Percentiles rank a stretch among this genome's conserved stretches.
Evolutionary conservation across 2,797 vertebrate genomes (phyloP).

Genomic region (Neopelma chrysocephalum): DNA sequence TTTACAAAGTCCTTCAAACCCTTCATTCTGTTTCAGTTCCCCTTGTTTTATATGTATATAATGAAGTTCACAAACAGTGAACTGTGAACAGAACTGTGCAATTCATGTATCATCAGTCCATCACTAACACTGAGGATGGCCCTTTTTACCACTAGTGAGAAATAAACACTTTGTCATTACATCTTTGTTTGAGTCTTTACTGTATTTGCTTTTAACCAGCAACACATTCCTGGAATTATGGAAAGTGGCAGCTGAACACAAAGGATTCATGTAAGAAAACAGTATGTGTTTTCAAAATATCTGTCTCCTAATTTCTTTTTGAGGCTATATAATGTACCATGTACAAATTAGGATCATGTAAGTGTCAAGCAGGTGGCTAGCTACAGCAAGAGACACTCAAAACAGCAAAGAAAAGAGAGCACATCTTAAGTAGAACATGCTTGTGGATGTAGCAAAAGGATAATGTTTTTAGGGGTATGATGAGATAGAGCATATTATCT

Average conservation of each 20-base stretch:
- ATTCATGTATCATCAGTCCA: neutral
- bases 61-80: neutral
- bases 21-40: neutral
- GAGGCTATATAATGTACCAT: accelerated
- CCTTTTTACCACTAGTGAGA: neutral
- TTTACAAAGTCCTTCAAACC: neutral
- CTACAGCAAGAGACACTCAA: neutral
- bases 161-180: neutral
- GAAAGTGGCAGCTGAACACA: neutral
- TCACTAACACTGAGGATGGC: neutral
- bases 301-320: neutral
- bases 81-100: accelerated
- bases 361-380: neutral
- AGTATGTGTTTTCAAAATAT: neutral
- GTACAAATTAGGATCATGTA: neutral
- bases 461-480: neutral
- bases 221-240: neutral
- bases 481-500: neutral
- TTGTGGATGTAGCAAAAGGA: neutral
- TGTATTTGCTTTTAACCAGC: neutral
- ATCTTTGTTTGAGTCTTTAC: neutral
- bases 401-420: neutral
- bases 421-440: neutral
- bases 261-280: neutral
- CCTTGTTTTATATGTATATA: neutral